phyloP scores from a whole-genome alignment of 2,888 invertebrate genomes.

The Phania funesta region DNA sequence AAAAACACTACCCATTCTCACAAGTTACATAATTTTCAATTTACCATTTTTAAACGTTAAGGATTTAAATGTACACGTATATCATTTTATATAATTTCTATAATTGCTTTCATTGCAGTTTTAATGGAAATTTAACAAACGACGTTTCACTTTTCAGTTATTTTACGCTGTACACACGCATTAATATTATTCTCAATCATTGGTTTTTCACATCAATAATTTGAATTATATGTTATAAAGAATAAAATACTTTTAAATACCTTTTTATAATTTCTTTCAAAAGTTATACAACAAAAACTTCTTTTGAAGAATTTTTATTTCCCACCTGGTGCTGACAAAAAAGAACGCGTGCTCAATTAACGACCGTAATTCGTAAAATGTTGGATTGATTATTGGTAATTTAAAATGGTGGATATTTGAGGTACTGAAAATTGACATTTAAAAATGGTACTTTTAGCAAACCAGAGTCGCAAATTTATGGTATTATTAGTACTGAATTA shows the following conservation, averaged over 20 bases:
- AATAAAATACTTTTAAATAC: conserved; percentile 68
- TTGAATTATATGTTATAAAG: not conserved
- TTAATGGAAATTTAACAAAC: not conserved
- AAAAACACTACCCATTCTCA: not conserved
- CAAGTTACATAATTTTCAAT: conserved; percentile 24
- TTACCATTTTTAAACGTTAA: not conserved
- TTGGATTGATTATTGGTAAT: conserved; percentile 69
- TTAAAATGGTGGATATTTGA: conserved; percentile 60
- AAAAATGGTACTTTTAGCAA: too few species aligned
- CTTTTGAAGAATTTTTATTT: conserved; percentile 77
- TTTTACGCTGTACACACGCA: too few species aligned
- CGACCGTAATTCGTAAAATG: conserved; percentile 80
- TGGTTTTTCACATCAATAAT: not conserved
- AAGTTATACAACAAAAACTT: conserved; percentile 79
- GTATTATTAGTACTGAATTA: too few species aligned
- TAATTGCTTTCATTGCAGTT: not conserved
- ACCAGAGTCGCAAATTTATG: too few species aligned
- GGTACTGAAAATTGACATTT: too few species aligned
- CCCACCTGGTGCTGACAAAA: conserved; percentile 75
- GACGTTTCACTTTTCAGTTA: not conserved
- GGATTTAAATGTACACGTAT: not conserved
- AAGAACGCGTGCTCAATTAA: conserved; percentile 79
- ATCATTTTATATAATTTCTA: not conserved
- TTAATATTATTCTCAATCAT: not conserved
- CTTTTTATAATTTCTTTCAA: conserved; percentile 77